Percentiles rank a stretch among this genome's conserved stretches.
Evolutionary conservation across 2,113 vertebrate species (phyloP).

Genomic region (Gasterosteus nipponicus): DNA sequence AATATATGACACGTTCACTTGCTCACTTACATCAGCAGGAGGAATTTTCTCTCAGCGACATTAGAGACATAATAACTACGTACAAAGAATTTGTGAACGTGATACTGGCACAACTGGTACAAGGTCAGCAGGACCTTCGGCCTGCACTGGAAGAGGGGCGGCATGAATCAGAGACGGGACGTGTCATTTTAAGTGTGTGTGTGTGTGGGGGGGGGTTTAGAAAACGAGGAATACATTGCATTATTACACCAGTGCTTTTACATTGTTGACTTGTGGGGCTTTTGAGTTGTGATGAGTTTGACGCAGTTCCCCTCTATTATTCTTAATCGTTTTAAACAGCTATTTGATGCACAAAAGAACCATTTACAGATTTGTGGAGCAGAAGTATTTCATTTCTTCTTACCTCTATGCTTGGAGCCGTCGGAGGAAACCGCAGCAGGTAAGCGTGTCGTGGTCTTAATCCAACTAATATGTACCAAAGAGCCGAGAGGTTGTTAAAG

Average conservation of each 20-base stretch:
- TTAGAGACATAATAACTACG: constrained; percentile 17
- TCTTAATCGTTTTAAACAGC: neutral
- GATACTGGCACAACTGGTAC: constrained; percentile 12
- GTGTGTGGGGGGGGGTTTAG: neutral
- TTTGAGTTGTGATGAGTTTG: neutral
- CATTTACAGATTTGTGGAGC: neutral
- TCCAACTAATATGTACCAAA: neutral
- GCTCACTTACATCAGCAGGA: neutral
- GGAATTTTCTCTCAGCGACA: constrained; percentile 12
- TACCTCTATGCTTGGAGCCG: neutral
- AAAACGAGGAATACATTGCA: too few relatives aligned
- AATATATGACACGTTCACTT: too few relatives aligned
- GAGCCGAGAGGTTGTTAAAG: neutral
- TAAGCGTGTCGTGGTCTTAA: neutral
- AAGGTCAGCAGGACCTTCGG: constrained; percentile 27
- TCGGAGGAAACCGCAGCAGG: neutral
- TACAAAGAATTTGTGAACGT: constrained; percentile 1
- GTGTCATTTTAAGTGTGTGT: neutral
- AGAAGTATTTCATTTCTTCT: neutral
- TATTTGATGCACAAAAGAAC: neutral
- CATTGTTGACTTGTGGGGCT: too few relatives aligned
- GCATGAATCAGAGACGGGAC: neutral
- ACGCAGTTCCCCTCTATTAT: neutral
- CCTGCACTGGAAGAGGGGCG: constrained; percentile 7
- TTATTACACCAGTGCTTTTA: too few relatives aligned